Evolutionary conservation across 1,140 invertebrate species (phyloP).

Genomic region (Gonioctena quinquepunctata): DNA sequence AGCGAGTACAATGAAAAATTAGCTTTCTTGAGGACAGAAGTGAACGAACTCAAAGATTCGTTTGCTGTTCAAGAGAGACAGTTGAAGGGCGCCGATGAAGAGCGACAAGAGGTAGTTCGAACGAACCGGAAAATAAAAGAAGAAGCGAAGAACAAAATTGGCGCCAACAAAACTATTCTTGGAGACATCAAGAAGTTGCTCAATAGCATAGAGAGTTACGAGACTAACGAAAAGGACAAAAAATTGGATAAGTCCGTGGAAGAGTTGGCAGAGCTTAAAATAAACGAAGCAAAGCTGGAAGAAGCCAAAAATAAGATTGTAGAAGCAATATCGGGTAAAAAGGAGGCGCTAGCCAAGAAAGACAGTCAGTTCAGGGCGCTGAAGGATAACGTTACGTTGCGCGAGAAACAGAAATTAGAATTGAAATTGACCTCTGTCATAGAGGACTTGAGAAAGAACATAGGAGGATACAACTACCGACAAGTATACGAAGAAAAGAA

Average conservation of each 20-base stretch:
- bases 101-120: neutral
- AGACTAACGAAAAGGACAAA: slow-evolving; percentile 18
- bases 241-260: slow-evolving; percentile 27
- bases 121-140: slow-evolving; percentile 47
- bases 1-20: slow-evolving; percentile 23
- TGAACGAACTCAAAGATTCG: neutral
- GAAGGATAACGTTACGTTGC: slow-evolving; percentile 41
- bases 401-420: slow-evolving; percentile 46
- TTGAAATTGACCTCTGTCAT: slow-evolving; percentile 53
- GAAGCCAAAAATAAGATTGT: slow-evolving; percentile 30
- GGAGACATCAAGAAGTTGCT: slow-evolving; percentile 42
- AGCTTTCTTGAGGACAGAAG: neutral
- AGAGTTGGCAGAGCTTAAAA: slow-evolving; percentile 25
- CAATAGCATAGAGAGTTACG: slow-evolving; percentile 33
- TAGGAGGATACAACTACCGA: slow-evolving; percentile 52
- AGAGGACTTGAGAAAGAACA: slow-evolving; percentile 55
- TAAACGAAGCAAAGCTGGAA: slow-evolving; percentile 23
- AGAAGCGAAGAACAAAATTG: slow-evolving; percentile 44
- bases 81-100: slow-evolving; percentile 17
- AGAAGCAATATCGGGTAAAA: slow-evolving; percentile 32
- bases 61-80: slow-evolving; percentile 10
- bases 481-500: slow-evolving; percentile 54
- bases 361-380: slow-evolving; percentile 35
- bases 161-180: slow-evolving; percentile 47
- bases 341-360: slow-evolving; percentile 37